Evolutionary conservation across 2,113 vertebrate species (phyloP), one percentile per base, ranked within the genome.

Genomic region (Ctenodactylus gundi): DNA sequence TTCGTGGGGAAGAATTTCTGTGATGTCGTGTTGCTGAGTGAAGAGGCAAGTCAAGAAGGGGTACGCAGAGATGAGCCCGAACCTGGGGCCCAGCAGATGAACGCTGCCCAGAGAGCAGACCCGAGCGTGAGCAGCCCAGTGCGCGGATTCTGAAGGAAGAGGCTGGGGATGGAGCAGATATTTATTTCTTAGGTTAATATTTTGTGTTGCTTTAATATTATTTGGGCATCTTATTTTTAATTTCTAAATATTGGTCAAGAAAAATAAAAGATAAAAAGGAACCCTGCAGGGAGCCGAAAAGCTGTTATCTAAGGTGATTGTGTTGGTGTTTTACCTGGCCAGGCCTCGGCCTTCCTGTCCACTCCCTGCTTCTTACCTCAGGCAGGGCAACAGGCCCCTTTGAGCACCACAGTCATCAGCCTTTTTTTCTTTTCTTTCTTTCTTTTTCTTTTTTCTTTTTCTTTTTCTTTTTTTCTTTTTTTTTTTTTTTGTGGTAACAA

Each of bases 51-150:
- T 58, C 76, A 1, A 10, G 51, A 51, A 60, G 57, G 36, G 85
- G 25, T 15, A 21, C 6, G 8, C 7, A 14, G 9, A 87, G 57
- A 80, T 12, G 64, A 73, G 41, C 78, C 41, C 86, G n/a, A 39
- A 41, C 44, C 9, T 41, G 31, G 49, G 29, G 64, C 67, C 60
- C 23, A 77, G 51, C 15, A 55, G 39, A 75, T 25, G 57, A 65
- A 57, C 80, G 36, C 70, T 75, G 46, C 83, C 25, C 7, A 51
- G 67, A 14, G 67, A 49, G 31, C n/a, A 53, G 39, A 39, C 12
- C 29, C 10, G 7, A 6, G 18, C 17, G 7, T 23, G 34, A 1
- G 0, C 44, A 27, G 17, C 27, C 21, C 31, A 5, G 39, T 14
- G 27, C 57, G 58, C 11, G 8, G 57, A 46, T 25, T 3, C n/a